Conservation (phyloP, 1,140 invertebrate species). For the Cydia fagiglandana region DNA sequence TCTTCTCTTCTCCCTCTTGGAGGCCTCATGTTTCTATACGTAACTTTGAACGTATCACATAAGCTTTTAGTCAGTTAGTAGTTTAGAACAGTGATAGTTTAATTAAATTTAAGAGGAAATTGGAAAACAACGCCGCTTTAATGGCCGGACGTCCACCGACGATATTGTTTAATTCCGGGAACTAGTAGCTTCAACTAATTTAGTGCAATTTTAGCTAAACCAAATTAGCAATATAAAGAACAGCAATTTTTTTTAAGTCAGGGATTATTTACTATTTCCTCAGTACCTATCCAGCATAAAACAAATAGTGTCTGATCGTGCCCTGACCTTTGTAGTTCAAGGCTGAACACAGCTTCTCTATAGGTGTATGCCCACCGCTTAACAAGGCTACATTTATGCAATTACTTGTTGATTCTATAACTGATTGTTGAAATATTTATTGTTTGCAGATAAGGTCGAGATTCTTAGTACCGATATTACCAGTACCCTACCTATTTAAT, state of each 20-base stretch:
- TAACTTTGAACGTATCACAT: too few relatives aligned
- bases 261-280: neutral
- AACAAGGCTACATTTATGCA: conserved; percentile 1
- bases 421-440: neutral
- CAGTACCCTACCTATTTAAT: too few relatives aligned
- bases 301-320: conserved; percentile 2
- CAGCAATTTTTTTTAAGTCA: too few relatives aligned
- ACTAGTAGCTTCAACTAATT: neutral
- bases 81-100: neutral
- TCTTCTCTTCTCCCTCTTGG: too few relatives aligned
- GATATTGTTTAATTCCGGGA: neutral
- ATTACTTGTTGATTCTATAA: neutral
- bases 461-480: too few relatives aligned
- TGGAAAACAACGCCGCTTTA: conserved; percentile 8
- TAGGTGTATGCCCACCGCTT: neutral
- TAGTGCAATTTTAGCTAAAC: too few relatives aligned
- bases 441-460: neutral
- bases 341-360: neutral
- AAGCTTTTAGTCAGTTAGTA: neutral
- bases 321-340: conserved; percentile 17
- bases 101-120: conserved; percentile 22
- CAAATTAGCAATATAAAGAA: too few relatives aligned
- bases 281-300: neutral
- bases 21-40: too few relatives aligned
- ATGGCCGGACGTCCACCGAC: conserved; percentile 16